These are phyloP conservation scores for Rostratula benghalensis DNA, from an alignment of 2,113 vertebrate species.

Conservation along the genomic window DNA sequence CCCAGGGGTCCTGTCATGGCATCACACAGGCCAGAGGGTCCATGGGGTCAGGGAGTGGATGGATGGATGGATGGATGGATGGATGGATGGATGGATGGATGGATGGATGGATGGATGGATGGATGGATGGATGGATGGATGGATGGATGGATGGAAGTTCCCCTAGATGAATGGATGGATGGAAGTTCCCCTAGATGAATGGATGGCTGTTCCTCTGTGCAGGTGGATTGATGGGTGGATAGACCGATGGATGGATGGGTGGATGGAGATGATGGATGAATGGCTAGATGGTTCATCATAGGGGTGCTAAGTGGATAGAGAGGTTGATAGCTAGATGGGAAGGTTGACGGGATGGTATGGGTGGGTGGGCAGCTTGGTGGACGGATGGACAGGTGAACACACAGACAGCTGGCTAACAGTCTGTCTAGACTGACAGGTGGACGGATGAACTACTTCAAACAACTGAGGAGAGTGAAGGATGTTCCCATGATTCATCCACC, in stretches of 20 bases:
- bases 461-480: neutral
- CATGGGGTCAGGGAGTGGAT: rapidly evolving
- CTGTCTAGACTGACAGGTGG: neutral
- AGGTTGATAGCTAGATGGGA: no score
- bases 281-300: neutral
- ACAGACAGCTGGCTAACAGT: neutral
- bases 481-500: neutral
- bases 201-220: no score
- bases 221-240: no score
- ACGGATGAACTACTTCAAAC: neutral
- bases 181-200: neutral
- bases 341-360: no score
- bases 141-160: no score
- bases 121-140: neutral
- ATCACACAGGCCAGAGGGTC: rapidly evolving
- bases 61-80: neutral
- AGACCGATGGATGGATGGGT: neutral
- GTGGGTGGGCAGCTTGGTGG: neutral
- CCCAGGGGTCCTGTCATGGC: rapidly evolving
- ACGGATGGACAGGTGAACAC: neutral
- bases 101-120: neutral
- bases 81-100: neutral
- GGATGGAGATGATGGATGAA: neutral
- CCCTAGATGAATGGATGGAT: neutral
- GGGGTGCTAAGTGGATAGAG: no score